Base-by-base conservation (phyloP, 2,113 vertebrate genomes). In the Plectropomus leopardus region DNA sequence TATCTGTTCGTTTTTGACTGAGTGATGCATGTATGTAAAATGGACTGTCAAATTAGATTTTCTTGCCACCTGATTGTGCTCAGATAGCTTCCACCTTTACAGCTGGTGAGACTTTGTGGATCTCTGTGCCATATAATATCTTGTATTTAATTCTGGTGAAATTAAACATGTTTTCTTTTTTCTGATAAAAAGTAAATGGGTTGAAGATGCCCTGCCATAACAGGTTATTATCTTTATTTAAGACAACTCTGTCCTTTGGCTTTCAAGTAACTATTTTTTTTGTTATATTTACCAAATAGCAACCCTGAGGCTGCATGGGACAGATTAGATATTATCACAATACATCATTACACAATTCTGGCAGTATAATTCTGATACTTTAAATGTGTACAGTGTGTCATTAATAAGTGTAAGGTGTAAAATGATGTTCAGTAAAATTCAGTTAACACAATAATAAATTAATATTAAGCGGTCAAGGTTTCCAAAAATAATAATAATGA, bases 1-100 rank as follows among this genome's bases (percentile, higher is more conserved):
- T 86, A 86, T 90, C 85, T 85, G 75, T 87, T 69, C 9, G 14
- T 72, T 68, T 42, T 47, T 71, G 78, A 78, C 74, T 86, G 71
- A 86, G 48, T 83, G 55, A 72, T 80, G 59, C 26, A 59, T 77
- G 44, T 15, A 72, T 53, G 24, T 19, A 42, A 58, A 47, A 1
- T 30, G 32, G 7, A 72, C 7, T 5, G 5, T 23, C 9, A 63
- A 36, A 60, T 51, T 4, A 1, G n/a, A 47, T 57, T n/a, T 36
- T 42, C 3, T 53, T 60, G 7, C 42, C 1, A 24, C 21, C 13
- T n/a, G 36, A 42, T 36, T 55, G 53, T 53, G 60, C 61, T 67
- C 4, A 51, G 7, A 59, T 59, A 58, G 28, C 40, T 63, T 59
- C 1, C 6, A 55, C 21, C 23, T 19, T 54, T 14, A 45, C 15